These are phyloP conservation scores for Scomber colias DNA, from an alignment of 2,113 vertebrate species.

Conservation along the genomic window DNA sequence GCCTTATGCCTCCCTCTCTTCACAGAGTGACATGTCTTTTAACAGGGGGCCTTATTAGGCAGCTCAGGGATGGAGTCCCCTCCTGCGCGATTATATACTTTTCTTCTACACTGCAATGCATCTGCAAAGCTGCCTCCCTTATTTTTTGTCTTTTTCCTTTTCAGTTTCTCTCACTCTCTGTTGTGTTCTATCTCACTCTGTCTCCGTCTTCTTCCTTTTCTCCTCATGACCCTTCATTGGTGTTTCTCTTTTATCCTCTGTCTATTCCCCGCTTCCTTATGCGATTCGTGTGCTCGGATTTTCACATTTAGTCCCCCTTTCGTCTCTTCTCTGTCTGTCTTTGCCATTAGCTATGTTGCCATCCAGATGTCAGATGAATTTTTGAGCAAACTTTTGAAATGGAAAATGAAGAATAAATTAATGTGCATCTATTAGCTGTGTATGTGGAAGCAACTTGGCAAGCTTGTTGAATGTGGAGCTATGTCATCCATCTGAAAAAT, in stretches of 20 bases:
- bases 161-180: not conserved
- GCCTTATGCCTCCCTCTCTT: constrained; percentile 50
- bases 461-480: constrained; percentile 1
- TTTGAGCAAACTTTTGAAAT: constrained; percentile 41
- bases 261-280: constrained; percentile 20
- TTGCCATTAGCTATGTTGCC: constrained; percentile 36
- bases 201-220: not conserved
- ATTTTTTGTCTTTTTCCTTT: not conserved
- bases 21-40: constrained; percentile 60
- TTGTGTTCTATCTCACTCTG: not conserved
- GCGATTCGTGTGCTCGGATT: constrained; percentile 21
- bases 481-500: constrained; percentile 3
- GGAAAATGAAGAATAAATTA: constrained; percentile 20
- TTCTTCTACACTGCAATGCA: constrained; percentile 39
- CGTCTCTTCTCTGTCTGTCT: constrained; percentile 20
- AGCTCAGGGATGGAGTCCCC: constrained; percentile 49
- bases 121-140: constrained; percentile 24
- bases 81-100: constrained; percentile 39
- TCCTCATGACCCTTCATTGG: constrained; percentile 6
- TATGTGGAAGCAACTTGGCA: not conserved
- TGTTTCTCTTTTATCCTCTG: constrained; percentile 16
- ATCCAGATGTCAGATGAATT: constrained; percentile 55
- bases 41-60: constrained; percentile 68
- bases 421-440: constrained; percentile 30
- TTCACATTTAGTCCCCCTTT: not conserved